Conservation (phyloP, 2,888 invertebrate species). For the Chloroclysta siterata region DNA sequence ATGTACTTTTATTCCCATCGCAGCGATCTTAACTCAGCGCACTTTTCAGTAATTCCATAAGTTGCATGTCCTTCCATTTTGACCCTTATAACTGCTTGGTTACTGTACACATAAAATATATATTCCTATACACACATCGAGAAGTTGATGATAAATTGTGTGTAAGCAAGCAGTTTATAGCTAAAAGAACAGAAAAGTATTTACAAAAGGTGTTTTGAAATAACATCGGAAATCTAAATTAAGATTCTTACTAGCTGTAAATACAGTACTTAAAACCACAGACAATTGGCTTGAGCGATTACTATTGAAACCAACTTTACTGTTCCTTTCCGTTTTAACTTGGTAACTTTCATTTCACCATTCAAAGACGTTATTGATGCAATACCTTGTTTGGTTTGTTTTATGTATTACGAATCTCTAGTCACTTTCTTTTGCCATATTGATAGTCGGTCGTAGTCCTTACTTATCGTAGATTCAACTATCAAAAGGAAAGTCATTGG, state of each 20-base stretch:
- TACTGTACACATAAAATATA: conserved; percentile 34
- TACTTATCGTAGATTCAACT: conserved; percentile 3
- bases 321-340: conserved; percentile 55
- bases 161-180: conserved; percentile 58
- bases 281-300: conserved; percentile 37
- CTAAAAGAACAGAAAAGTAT: conserved; percentile 66
- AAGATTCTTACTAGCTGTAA: conserved; percentile 33
- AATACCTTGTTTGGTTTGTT: conserved; percentile 52
- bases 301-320: conserved; percentile 57
- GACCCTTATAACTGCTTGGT: conserved; percentile 46
- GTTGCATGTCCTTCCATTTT: conserved; percentile 71
- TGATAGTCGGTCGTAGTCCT: background rate
- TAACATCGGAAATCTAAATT: conserved; percentile 25
- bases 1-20: conserved; percentile 66
- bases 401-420: conserved; percentile 33
- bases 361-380: conserved; percentile 53
- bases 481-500: conserved; percentile 30
- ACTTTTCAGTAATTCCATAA: conserved; percentile 63
- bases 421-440: conserved; percentile 11
- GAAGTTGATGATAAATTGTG: conserved; percentile 16
- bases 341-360: conserved; percentile 37
- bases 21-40: conserved; percentile 74
- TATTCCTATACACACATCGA: background rate
- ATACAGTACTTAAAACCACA: conserved; percentile 21
- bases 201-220: conserved; percentile 49